Evolutionary conservation across 2,113 vertebrate species (phyloP).

Genomic region (Mesitornis unicolor): DNA sequence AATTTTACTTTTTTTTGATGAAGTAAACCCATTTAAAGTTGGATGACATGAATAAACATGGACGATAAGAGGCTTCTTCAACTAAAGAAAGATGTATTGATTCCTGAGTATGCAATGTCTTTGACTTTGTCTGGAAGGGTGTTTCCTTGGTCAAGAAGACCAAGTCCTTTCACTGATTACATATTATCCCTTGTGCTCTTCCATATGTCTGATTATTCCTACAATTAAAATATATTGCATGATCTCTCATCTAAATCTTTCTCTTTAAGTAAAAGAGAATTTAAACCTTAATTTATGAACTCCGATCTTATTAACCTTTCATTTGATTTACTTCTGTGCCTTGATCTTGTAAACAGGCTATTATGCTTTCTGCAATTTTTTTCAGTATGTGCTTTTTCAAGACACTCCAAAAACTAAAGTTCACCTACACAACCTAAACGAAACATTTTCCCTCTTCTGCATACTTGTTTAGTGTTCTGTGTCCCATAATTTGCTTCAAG

Average conservation of each 20-base stretch:
- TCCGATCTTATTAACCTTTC: conserved; percentile 53
- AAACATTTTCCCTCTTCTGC: background rate
- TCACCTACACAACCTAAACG: background rate
- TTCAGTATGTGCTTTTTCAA: background rate
- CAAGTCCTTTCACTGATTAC: background rate
- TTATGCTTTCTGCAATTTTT: background rate
- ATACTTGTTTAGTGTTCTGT: background rate
- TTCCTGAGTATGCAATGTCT: background rate
- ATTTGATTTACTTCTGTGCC: conserved; percentile 24
- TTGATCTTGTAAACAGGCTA: conserved; percentile 23
- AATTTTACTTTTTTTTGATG: background rate
- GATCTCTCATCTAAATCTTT: conserved; percentile 43
- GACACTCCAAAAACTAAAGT: background rate
- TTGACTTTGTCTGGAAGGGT: background rate
- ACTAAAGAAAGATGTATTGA: background rate
- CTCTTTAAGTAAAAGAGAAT: conserved; percentile 46
- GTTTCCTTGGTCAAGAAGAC: background rate
- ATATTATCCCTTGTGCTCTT: background rate
- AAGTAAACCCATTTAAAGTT: background rate
- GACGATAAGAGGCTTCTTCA: background rate
- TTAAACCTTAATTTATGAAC: conserved; percentile 50
- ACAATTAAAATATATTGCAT: conserved; percentile 17
- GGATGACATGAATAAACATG: background rate
- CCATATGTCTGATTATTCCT: background rate
- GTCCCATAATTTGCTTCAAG: background rate